A percentile compares a stretch with the other conserved stretches of the same genome.
Conservation (phyloP, 2,113 vertebrate genomes). For the Pteronura brasiliensis region DNA sequence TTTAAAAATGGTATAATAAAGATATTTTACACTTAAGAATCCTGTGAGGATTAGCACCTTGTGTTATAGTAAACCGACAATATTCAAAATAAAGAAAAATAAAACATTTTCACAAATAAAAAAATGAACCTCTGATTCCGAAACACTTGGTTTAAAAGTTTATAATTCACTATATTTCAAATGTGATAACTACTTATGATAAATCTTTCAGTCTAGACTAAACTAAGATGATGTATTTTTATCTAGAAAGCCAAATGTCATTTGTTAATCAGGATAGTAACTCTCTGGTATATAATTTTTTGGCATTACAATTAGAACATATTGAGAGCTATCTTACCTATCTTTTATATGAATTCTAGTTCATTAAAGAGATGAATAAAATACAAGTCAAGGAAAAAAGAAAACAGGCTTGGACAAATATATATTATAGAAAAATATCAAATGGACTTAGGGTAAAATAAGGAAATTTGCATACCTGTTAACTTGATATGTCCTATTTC, state of each 20-base stretch:
- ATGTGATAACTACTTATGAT: background rate
- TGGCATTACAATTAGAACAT: slow-evolving; percentile 12
- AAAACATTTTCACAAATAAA: background rate
- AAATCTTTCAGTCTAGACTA: background rate
- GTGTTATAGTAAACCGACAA: background rate
- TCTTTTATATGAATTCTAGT: background rate
- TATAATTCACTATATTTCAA: slow-evolving; percentile 7
- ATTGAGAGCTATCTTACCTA: background rate
- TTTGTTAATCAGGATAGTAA: background rate
- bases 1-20: background rate
- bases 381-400: background rate
- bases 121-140: background rate
- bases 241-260: background rate
- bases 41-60: background rate
- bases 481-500: slow-evolving; percentile 99
- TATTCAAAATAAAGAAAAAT: slow-evolving; percentile 8
- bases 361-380: slow-evolving; percentile 23
- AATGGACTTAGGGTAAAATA: slow-evolving; percentile 23
- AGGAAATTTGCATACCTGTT: slow-evolving; percentile 90
- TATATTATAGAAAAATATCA: background rate
- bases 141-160: slow-evolving; percentile 9
- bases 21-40: background rate
- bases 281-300: background rate
- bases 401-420: background rate
- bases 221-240: background rate